Evolutionary conservation across 2,888 invertebrate genomes (phyloP).

Genomic region (Cancer borealis): DNA sequence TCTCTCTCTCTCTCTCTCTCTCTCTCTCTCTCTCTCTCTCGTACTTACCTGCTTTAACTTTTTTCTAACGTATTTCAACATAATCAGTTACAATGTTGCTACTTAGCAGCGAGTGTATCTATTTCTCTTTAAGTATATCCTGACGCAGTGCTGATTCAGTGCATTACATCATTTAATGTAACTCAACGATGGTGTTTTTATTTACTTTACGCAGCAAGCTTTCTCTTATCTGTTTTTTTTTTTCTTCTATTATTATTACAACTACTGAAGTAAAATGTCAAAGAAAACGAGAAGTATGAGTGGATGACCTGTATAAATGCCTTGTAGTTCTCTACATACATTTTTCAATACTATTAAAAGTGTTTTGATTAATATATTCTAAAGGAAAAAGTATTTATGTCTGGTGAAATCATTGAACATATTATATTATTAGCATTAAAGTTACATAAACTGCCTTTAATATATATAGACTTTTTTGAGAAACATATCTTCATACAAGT

Average conservation of each 20-base stretch:
- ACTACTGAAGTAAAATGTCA: neutral
- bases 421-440: no score
- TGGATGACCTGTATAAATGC: neutral
- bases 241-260: neutral
- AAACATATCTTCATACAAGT: no score
- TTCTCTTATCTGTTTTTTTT: neutral
- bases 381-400: neutral
- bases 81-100: neutral
- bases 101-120: neutral
- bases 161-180: neutral
- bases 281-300: neutral
- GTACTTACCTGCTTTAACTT: no score
- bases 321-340: neutral
- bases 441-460: no score
- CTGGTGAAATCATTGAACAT: no score
- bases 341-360: neutral
- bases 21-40: constrained; percentile 16
- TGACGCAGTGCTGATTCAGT: neutral
- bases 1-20: constrained; percentile 25
- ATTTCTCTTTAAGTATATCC: neutral
- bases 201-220: neutral
- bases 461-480: no score
- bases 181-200: neutral
- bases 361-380: neutral
- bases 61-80: neutral